Evolutionary conservation across 2,113 vertebrate genomes (phyloP), one percentile per base, ranked within the genome.

Genomic region (Epinephelus lanceolatus): DNA sequence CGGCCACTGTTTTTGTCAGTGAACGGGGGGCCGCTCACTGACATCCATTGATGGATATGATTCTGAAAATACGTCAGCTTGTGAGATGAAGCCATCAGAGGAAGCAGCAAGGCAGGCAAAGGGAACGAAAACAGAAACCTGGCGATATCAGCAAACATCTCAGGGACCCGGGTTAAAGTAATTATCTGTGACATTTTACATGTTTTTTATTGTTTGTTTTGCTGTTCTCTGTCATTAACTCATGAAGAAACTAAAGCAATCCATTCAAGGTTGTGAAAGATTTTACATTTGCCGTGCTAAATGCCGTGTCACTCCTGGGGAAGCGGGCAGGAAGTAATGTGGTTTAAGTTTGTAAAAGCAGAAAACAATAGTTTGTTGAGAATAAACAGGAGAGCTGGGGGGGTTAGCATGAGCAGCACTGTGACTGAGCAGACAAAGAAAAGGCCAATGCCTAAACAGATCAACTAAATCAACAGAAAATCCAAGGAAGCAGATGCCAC

Each of bases 21-120:
- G 67, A 81, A 68, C 18, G 25, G 21, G 25, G 80, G 66, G 69
- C 4, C 59, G 61, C 49, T 74, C 70, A 42, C 76, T 87, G 90
- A 92, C 89, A 86, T 78, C 72, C 30, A 78, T 47, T 94, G 92
- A 94, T 93, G 87, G 92, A 94, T 92, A 82, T 62, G 84, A 89
- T 85, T 83, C 79, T 80, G 85, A 88, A 84, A 87, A 86, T 78
- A 71, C 70, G 82, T 76, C 92, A 80, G 85, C 6, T 45, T 72
- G 68, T 37, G 67, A 81, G 76, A 87, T 73, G 69, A 71, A 87
- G 80, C 77, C 55, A 66, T 90, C 75, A 78, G 53, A 78, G 60
- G 25, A 51, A 47, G 71, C 27, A 59, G 45, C 47, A 11, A 53
- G 55, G 27, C 17, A 55, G 27, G 19, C 27, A 7, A 82, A 66